Percentiles rank a stretch among this genome's conserved stretches.
These are phyloP conservation scores for Ricordea florida DNA, from an alignment of 92 coral and sea anemone species.

Conservation along the genomic window DNA sequence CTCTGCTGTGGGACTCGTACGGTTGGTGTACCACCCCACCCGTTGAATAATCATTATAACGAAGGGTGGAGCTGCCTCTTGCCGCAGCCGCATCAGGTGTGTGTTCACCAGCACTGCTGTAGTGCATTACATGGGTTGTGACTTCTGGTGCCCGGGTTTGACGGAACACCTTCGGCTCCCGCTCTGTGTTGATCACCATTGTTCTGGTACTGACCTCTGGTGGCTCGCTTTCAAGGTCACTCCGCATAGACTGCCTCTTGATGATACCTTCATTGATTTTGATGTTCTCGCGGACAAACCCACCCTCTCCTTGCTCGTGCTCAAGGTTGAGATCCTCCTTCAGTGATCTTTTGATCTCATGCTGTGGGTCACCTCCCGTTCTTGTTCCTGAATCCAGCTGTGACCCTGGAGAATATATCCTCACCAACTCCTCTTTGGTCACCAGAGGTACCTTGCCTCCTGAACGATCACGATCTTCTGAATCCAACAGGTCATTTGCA, in stretches of 20 bases:
- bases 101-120: constrained; percentile 53
- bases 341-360: constrained; percentile 65
- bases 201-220: constrained; percentile 73
- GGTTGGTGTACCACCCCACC: constrained; percentile 17
- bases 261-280: constrained; percentile 29
- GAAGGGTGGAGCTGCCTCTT: constrained; percentile 17
- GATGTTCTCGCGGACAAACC: constrained; percentile 78
- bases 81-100: neutral
- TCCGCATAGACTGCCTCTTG: constrained; percentile 58
- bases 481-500: constrained; percentile 73
- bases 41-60: constrained; percentile 12
- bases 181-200: constrained; percentile 71
- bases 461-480: constrained; percentile 32
- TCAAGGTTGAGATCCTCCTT: constrained; percentile 68
- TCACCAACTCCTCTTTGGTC: constrained; percentile 73
- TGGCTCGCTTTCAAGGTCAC: constrained; percentile 54
- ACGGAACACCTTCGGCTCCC: constrained; percentile 72
- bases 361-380: constrained; percentile 21
- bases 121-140: constrained; percentile 68
- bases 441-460: constrained; percentile 74
- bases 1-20: constrained; percentile 19
- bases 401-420: constrained; percentile 70
- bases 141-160: constrained; percentile 76
- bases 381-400: constrained; percentile 12
- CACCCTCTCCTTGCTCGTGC: constrained; percentile 91